Evolutionary conservation across 1,140 invertebrate genomes (phyloP).

Genomic region (Trachymyrmex septentrionalis): DNA sequence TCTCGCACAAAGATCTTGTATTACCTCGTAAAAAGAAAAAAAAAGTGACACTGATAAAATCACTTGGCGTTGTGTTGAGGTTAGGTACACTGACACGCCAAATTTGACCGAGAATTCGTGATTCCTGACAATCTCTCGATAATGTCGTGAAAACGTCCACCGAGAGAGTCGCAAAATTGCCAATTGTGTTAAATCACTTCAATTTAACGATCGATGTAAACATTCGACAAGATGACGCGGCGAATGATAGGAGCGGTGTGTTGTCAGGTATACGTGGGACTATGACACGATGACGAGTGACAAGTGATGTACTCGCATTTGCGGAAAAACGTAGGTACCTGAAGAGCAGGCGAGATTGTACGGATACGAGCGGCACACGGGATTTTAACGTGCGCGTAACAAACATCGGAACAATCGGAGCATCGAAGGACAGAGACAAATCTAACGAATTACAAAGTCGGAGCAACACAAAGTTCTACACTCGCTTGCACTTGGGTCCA

Average conservation of each 20-base stretch:
- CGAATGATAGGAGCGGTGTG: not conserved
- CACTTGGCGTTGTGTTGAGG: not conserved
- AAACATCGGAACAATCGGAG: conserved; percentile 62
- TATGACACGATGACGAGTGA: not conserved
- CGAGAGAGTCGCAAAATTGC: not conserved
- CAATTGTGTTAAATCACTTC: not conserved
- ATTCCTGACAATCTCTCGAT: not conserved
- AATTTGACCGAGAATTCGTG: not conserved
- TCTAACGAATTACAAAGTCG: too few relatives aligned
- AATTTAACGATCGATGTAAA: conserved; percentile 1
- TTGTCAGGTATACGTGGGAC: conserved; percentile 41
- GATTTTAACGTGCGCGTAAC: conserved; percentile 56
- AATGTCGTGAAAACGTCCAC: not conserved
- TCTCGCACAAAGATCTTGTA: not conserved
- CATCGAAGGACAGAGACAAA: too few relatives aligned
- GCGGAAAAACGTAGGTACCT: conserved; percentile 64
- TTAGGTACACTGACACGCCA: not conserved
- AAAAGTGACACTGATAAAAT: not conserved
- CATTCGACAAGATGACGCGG: not conserved
- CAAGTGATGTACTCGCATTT: not conserved
- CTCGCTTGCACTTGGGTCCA: too few relatives aligned
- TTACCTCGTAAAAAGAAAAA: not conserved
- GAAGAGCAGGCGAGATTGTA: conserved; percentile 64
- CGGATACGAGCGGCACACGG: conserved; percentile 59
- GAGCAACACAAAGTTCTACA: too few relatives aligned